Evolutionary conservation across 1,140 invertebrate genomes (phyloP).

Genomic region (Wiebesia pumilae): DNA sequence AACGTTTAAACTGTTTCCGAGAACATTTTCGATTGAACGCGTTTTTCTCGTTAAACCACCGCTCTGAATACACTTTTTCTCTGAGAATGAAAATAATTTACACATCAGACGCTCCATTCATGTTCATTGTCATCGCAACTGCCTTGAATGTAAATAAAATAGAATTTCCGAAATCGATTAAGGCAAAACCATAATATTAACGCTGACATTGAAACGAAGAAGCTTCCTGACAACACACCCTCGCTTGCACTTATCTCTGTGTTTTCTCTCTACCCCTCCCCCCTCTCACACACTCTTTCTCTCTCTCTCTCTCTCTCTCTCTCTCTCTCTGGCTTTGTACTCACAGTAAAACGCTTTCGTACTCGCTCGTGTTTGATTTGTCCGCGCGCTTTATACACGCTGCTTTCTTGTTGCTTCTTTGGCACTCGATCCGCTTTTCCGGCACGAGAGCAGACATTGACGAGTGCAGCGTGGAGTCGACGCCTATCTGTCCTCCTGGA

Average conservation of each 20-base stretch:
- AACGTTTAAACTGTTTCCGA: neutral
- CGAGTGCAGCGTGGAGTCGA: conserved; percentile 76
- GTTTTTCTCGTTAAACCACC: neutral
- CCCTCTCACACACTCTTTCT: neutral
- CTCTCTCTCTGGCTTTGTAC: conserved; percentile 2
- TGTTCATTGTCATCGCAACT: neutral
- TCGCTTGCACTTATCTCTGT: neutral
- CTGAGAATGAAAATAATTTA: conserved; percentile 1
- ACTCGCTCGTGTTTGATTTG: conserved; percentile 41
- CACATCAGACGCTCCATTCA: neutral
- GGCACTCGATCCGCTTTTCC: conserved; percentile 33
- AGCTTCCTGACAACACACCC: neutral
- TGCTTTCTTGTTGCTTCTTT: conserved; percentile 45
- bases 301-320: neutral
- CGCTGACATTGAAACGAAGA: neutral
- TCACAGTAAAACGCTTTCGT: conserved; percentile 18
- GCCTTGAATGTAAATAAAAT: neutral
- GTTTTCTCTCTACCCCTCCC: neutral
- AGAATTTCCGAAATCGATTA: neutral
- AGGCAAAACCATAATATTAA: neutral
- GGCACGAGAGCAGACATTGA: conserved; percentile 78
- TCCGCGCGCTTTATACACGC: conserved; percentile 40
- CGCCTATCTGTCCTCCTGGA: conserved; percentile 72
- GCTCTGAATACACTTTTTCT: neutral
- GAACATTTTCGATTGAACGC: neutral